Percentiles rank a stretch among this genome's conserved stretches.
Conservation (phyloP, 2,888 invertebrate species). For the Cerastis leucographa region DNA sequence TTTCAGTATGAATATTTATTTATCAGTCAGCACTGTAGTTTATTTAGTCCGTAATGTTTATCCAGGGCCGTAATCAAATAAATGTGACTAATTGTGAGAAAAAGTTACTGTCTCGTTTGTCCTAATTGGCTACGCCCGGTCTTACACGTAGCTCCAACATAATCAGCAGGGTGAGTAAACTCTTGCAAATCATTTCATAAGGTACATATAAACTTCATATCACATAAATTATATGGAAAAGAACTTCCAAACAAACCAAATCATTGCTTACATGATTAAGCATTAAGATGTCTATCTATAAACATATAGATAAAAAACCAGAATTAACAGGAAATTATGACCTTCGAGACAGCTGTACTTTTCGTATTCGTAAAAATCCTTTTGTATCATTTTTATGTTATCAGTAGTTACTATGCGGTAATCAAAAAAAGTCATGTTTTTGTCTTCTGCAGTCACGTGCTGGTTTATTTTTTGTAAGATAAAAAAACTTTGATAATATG, state of each 20-base stretch:
- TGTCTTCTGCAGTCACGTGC: conserved; percentile 32
- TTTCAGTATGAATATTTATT: background rate
- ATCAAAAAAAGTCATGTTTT: conserved; percentile 36
- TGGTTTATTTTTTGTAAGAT: conserved; percentile 24
- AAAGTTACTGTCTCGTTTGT: conserved; percentile 3
- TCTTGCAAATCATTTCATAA: conserved; percentile 3
- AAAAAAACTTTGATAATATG: conserved; percentile 27
- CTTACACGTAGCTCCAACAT: conserved; percentile 14
- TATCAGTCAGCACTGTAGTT: background rate
- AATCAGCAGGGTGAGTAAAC: conserved; percentile 16
- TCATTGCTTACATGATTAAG: conserved; percentile 6
- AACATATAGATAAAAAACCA: conserved; percentile 31
- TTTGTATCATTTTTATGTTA: conserved; percentile 35
- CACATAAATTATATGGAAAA: conserved; percentile 12
- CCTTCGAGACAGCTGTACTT: conserved; percentile 48
- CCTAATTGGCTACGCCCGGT: conserved; percentile 1
- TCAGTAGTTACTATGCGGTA: conserved; percentile 58
- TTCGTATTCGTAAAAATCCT: conserved; percentile 27
- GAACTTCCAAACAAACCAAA: conserved; percentile 10
- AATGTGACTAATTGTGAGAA: background rate
- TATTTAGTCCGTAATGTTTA: background rate
- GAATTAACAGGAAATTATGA: conserved; percentile 22
- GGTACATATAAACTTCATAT: background rate
- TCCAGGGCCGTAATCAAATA: background rate
- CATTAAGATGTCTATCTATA: conserved; percentile 26